A percentile compares a stretch with the other conserved stretches of the same genome.
phyloP scores from a whole-genome alignment of 2,888 invertebrate genomes.

The Drosophila pullipes region DNA sequence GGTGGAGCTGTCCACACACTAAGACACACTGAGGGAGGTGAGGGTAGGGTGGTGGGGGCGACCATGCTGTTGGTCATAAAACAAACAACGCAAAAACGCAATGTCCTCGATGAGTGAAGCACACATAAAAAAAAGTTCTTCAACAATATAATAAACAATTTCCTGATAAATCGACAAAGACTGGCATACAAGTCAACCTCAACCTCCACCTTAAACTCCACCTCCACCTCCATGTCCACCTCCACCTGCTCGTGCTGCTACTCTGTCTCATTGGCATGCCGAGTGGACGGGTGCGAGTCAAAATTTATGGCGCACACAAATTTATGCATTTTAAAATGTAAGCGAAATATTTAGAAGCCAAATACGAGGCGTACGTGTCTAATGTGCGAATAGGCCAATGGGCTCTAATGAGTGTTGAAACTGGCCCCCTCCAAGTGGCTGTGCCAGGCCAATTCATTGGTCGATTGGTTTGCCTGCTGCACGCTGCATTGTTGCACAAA shows the following conservation, averaged over 20 bases:
- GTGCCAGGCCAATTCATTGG: slow-evolving; percentile 33
- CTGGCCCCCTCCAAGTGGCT: neutral
- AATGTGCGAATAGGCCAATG: slow-evolving; percentile 69
- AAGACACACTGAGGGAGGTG: neutral
- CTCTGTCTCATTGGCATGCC: slow-evolving; percentile 71
- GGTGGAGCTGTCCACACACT: neutral
- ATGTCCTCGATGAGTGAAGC: slow-evolving; percentile 61
- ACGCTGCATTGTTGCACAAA: slow-evolving; percentile 77
- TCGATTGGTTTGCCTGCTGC: slow-evolving; percentile 40
- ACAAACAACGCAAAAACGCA: slow-evolving; percentile 53
- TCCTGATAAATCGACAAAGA: slow-evolving; percentile 72
- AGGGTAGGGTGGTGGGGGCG: neutral
- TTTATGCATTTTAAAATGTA: slow-evolving; percentile 77
- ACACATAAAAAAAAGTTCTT: slow-evolving; percentile 66
- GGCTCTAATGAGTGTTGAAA: slow-evolving; percentile 56
- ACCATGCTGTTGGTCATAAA: slow-evolving; percentile 59
- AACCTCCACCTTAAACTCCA: no score
- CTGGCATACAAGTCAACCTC: slow-evolving; percentile 16
- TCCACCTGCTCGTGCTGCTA: neutral
- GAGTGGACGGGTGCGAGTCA: slow-evolving; percentile 48
- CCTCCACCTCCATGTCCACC: neutral
- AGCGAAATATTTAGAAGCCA: slow-evolving; percentile 60
- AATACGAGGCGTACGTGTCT: slow-evolving; percentile 72
- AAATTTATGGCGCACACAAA: slow-evolving; percentile 68
- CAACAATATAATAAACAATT: slow-evolving; percentile 78